Percentiles rank a stretch among this genome's conserved stretches.
Evolutionary conservation across 2,888 invertebrate genomes (phyloP).

Genomic region (Lydus trimaculatus): DNA sequence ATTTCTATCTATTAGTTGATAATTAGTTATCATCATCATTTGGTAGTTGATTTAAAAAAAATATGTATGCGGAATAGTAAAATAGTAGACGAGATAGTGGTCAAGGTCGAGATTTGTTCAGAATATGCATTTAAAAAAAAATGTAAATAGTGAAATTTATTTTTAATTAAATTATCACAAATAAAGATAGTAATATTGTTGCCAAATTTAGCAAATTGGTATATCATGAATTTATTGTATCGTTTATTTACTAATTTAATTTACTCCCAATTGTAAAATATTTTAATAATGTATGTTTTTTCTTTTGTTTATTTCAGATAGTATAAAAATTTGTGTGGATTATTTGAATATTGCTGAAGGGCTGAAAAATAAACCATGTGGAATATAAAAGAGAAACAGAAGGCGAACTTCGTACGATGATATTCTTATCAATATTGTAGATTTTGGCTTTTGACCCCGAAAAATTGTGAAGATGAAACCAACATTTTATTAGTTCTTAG

Average conservation of each 20-base stretch:
- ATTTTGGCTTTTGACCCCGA: slow-evolving; percentile 47
- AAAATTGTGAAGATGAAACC: slow-evolving; percentile 39
- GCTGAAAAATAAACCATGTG: neutral
- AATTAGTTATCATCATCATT: too few species aligned
- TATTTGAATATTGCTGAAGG: slow-evolving; percentile 7
- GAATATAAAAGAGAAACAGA: slow-evolving; percentile 2
- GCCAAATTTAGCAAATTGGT: neutral
- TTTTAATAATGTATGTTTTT: neutral
- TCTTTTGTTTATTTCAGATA: neutral
- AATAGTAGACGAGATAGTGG: neutral
- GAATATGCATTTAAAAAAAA: neutral
- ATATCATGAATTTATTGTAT: too few species aligned
- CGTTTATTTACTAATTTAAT: too few species aligned
- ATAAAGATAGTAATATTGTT: neutral
- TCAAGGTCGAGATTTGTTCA: neutral
- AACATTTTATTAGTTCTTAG: slow-evolving; percentile 27
- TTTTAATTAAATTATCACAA: neutral
- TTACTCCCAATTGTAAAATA: neutral
- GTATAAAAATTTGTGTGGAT: neutral
- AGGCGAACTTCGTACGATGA: slow-evolving; percentile 41
- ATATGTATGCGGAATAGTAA: too few species aligned
- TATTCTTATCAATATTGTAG: slow-evolving; percentile 45
- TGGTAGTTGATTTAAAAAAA: too few species aligned
- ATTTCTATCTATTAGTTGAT: too few species aligned
- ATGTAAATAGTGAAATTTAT: neutral